Conservation (phyloP, 2,797 vertebrate genomes). For the Notamacropus eugenii region DNA sequence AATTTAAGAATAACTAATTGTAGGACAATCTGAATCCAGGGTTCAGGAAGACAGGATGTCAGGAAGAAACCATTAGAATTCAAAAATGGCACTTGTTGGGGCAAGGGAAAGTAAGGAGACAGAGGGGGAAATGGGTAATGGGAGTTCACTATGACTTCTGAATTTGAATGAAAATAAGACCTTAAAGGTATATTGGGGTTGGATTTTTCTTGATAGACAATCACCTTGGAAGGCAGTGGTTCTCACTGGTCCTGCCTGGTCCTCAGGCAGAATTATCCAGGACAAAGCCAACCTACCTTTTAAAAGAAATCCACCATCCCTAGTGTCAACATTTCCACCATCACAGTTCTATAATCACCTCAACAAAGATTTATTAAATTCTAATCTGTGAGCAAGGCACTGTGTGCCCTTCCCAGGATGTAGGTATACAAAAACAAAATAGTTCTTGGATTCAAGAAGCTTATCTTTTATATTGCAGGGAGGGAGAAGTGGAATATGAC, state of each 20-base stretch:
- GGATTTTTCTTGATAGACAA: background rate
- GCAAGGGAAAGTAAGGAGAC: background rate
- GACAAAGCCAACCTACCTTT: background rate
- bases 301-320: background rate
- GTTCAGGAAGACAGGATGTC: background rate
- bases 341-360: background rate
- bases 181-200: background rate
- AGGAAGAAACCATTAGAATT: background rate
- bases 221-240: background rate
- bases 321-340: background rate
- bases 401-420: background rate
- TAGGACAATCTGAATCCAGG: background rate
- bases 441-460: background rate
- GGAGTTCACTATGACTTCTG: background rate
- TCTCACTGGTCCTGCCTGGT: too few relatives aligned
- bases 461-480: background rate
- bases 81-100: background rate
- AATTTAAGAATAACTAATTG: background rate
- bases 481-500: background rate
- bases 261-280: background rate
- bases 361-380: background rate
- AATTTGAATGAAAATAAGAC: background rate
- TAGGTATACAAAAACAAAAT: background rate
- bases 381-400: background rate
- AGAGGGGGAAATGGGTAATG: too few relatives aligned